Percentiles rank a stretch among this genome's conserved stretches.
These are phyloP conservation scores for Schizopygopsis malacanthus DNA, from an alignment of 2,797 vertebrate species.

Conservation along the genomic window DNA sequence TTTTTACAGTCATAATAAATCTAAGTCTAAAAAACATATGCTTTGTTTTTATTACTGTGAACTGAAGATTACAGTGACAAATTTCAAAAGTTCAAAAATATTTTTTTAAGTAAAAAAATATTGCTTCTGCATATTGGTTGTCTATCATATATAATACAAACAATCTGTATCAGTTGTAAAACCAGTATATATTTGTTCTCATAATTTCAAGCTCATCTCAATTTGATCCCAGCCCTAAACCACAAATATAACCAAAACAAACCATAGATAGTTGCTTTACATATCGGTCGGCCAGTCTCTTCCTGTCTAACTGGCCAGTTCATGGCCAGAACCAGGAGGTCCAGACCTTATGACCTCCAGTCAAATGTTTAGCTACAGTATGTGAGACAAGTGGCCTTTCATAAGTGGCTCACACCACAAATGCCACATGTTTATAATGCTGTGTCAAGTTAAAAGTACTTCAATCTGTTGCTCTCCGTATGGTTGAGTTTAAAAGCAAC, in stretches of 20 bases:
- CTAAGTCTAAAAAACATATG: too few species aligned
- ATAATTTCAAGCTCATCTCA: too few species aligned
- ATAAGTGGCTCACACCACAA: not conserved
- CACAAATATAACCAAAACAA: not conserved
- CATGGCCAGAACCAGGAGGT: not conserved
- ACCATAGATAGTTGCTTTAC: not conserved
- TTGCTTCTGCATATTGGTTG: too few species aligned
- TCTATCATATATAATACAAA: too few species aligned
- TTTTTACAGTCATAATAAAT: too few species aligned
- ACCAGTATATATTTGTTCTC: too few species aligned
- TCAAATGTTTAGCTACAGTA: not conserved
- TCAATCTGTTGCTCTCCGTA: not conserved
- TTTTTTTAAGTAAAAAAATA: too few species aligned
- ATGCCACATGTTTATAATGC: not conserved
- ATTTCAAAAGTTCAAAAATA: too few species aligned
- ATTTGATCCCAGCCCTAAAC: too few species aligned
- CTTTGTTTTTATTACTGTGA: too few species aligned
- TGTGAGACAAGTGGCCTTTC: constrained; percentile 19
- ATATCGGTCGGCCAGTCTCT: not conserved
- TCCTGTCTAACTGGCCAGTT: not conserved
- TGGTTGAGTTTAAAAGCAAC: not conserved
- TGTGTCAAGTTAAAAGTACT: constrained; percentile 13
- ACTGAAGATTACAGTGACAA: too few species aligned
- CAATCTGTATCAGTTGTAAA: too few species aligned
- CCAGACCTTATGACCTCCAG: not conserved